Evolutionary conservation across 2,797 vertebrate species (phyloP).

Genomic region (Protonibea diacanthus): DNA sequence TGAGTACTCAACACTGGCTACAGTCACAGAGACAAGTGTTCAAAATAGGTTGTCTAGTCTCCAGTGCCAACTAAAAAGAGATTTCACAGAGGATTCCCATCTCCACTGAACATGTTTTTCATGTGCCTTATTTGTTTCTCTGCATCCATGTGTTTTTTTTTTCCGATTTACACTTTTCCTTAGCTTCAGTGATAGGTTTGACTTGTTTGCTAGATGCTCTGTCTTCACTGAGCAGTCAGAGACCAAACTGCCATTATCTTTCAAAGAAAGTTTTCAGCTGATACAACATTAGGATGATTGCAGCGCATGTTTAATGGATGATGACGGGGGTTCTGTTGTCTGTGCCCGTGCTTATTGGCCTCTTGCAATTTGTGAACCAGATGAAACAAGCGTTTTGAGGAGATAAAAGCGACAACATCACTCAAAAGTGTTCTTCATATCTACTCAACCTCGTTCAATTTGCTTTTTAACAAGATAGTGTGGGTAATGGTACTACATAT

Average conservation of each 20-base stretch:
- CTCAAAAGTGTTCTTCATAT: neutral
- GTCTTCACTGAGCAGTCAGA: neutral
- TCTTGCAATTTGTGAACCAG: neutral
- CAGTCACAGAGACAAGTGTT: neutral
- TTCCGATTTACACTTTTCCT: neutral
- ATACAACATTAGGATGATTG: neutral
- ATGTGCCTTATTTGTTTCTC: neutral
- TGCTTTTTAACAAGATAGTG: neutral
- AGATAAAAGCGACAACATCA: neutral
- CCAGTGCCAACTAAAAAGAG: neutral
- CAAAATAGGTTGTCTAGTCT: neutral
- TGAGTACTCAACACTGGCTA: neutral
- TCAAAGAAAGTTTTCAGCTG: slow-evolving; percentile 18
- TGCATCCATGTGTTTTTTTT: neutral
- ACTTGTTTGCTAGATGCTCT: neutral
- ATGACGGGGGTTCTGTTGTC: neutral
- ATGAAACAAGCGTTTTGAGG: neutral
- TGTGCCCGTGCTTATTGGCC: neutral
- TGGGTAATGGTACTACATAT: neutral
- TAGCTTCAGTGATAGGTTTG: too few relatives aligned
- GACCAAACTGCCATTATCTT: neutral
- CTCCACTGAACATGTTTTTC: neutral
- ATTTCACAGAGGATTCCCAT: neutral
- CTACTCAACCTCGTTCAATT: neutral
- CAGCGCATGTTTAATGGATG: neutral